Conservation (phyloP, 2,888 invertebrate species). For the Spicauda simplicius region DNA sequence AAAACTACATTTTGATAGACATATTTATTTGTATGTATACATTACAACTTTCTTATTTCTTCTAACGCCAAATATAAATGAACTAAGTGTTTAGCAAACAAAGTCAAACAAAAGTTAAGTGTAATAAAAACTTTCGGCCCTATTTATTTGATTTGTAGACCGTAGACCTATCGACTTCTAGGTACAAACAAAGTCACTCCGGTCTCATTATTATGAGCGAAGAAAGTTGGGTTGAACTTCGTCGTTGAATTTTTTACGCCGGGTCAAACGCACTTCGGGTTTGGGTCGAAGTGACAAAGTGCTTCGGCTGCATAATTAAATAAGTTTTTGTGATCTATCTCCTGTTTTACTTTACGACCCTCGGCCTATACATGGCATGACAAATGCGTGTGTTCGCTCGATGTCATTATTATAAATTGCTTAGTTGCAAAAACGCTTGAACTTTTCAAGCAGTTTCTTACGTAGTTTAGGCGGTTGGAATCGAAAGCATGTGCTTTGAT, state of each 20-base stretch:
- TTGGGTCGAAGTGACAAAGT: conserved; percentile 34
- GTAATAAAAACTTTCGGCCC: neutral
- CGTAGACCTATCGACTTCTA: conserved; percentile 11
- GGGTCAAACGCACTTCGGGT: conserved; percentile 35
- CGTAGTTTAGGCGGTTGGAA: too few relatives aligned
- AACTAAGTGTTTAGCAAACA: neutral
- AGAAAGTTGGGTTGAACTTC: conserved; percentile 24
- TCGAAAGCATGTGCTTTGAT: too few relatives aligned
- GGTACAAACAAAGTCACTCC: conserved; percentile 14
- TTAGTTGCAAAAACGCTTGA: too few relatives aligned
- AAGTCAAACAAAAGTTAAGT: neutral
- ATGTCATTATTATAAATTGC: neutral
- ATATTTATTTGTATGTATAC: too few relatives aligned
- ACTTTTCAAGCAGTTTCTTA: too few relatives aligned
- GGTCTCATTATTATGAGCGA: conserved; percentile 27
- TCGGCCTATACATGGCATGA: neutral
- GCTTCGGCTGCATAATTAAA: conserved; percentile 34
- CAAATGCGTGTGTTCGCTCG: neutral
- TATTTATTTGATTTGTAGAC: neutral
- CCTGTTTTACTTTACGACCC: conserved; percentile 12
- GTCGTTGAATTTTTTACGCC: conserved; percentile 40
- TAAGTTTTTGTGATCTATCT: conserved; percentile 27
- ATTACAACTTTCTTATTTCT: too few relatives aligned
- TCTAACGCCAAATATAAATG: neutral
- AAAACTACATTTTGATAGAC: too few relatives aligned